Base-by-base conservation (phyloP, 2,113 vertebrate genomes). In the Dryoscopus gambensis region DNA sequence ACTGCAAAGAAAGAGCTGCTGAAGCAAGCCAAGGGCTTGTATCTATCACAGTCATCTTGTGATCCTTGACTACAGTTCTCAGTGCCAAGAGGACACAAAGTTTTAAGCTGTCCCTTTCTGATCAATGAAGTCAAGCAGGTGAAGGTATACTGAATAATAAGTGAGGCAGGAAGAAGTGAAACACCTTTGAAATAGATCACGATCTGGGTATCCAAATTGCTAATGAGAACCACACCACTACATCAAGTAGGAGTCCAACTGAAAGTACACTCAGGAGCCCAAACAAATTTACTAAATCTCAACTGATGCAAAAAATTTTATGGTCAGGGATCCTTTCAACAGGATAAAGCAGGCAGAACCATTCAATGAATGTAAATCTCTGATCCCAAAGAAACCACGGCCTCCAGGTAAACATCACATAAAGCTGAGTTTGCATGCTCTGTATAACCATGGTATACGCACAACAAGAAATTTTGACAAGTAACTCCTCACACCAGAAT, bases 311-410 rank as follows among this genome's bases (percentile, higher is more conserved):
- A 82, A 82, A 92, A 84, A 35, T 30, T 55, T 55, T 87, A 57
- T 14, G 59, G 55, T 65, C 73, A 91, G 85, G 46, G 57, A 95
- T 95, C 95, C 80, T 95, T 96, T 92, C 85, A 97, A 83, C 47
- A 94, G 89, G 68, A 83, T 75, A 91, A 93, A 78, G 84, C 79
- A 85, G 84, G 79, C 87, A 93, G 65, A 89, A 84, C 60, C 70
- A 86, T 55, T 86, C 84, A 87, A 89, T 59, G 94, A 97, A 94
- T 49, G 83, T 89, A 97, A 95, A 89, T 47, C 57, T 89, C 69
- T 93, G 85, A 91, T 94, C 80, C 80, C 76, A 94, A 97, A 91
- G 62, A 92, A 96, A 95, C 65, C 62, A 49, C 2, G 10, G 82
- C 90, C 94, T 94, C 81, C 92, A 82, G 78, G 89, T 86, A 91